These are phyloP conservation scores for Oryzias woworae DNA, from an alignment of 2,113 vertebrate species.

Conservation along the genomic window DNA sequence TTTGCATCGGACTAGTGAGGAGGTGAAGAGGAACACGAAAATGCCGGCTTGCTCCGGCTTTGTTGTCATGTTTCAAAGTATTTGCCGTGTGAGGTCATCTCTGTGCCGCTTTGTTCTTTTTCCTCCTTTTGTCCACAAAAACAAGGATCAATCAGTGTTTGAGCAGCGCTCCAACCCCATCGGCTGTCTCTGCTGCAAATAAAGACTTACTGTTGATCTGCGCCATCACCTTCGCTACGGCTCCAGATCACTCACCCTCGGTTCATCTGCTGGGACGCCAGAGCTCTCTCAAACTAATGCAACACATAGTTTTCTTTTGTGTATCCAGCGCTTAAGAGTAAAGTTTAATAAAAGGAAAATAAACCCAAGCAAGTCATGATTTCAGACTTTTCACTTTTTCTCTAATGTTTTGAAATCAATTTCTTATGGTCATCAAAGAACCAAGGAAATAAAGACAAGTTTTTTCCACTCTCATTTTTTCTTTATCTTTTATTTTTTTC, in stretches of 20 bases:
- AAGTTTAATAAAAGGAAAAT: too few species aligned
- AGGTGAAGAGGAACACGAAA: constrained; percentile 33
- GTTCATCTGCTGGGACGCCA: constrained; percentile 19
- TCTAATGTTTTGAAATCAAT: too few species aligned
- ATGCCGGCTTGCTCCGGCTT: constrained; percentile 36
- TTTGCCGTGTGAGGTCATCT: constrained; percentile 55
- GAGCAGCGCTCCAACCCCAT: constrained; percentile 38
- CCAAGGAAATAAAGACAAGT: too few species aligned
- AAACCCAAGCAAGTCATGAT: too few species aligned
- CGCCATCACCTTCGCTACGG: constrained; percentile 31
- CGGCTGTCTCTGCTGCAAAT: constrained; percentile 35
- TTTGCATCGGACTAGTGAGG: constrained; percentile 49
- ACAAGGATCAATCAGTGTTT: constrained; percentile 37
- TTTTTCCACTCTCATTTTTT: too few species aligned
- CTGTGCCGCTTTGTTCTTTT: constrained; percentile 21
- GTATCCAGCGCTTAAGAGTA: too few species aligned
- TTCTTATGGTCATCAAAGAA: too few species aligned
- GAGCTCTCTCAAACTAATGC: constrained; percentile 2
- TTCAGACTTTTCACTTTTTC: too few species aligned
- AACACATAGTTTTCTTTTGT: neutral
- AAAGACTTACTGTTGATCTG: constrained; percentile 38
- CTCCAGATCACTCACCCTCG: constrained; percentile 20
- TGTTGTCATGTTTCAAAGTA: constrained; percentile 53
- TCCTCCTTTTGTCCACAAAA: constrained; percentile 18
- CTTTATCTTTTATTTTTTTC: too few species aligned